These are phyloP conservation scores for Tachysurus fulvidraco DNA, from an alignment of 2,113 vertebrate genomes.

Conservation along the genomic window DNA sequence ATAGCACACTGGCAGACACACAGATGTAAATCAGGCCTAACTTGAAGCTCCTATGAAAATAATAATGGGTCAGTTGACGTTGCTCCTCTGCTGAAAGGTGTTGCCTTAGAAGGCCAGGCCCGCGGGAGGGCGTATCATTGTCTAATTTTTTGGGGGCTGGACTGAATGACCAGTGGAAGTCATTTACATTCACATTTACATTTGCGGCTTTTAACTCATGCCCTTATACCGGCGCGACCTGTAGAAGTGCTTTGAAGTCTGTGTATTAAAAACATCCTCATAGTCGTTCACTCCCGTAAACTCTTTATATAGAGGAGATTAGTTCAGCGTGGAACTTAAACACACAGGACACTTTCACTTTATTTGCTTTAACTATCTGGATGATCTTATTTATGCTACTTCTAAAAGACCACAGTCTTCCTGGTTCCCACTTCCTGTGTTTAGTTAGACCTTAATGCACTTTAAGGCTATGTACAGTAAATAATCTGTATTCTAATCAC, in stretches of 20 bases:
- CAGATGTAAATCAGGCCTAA: conserved; percentile 18
- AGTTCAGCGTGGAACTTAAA: background rate
- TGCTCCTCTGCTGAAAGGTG: background rate
- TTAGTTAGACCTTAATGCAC: background rate
- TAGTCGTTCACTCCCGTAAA: background rate
- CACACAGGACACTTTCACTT: background rate
- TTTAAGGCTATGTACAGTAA: background rate
- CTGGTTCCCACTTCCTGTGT: background rate
- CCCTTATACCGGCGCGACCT: background rate
- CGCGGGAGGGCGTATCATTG: background rate
- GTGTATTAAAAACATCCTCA: background rate
- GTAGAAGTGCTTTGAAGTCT: background rate
- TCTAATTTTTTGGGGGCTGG: background rate
- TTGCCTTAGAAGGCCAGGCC: conserved; percentile 3
- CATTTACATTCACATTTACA: background rate
- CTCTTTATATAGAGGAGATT: background rate
- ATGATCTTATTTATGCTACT: background rate
- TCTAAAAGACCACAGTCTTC: background rate
- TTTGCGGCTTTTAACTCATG: background rate
- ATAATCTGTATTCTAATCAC: background rate
- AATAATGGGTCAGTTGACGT: conserved; percentile 21
- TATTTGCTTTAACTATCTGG: background rate
- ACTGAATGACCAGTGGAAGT: conserved; percentile 19
- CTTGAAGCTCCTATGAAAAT: conserved; percentile 4
- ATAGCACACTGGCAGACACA: background rate